phyloP scores from a whole-genome alignment of 2,113 vertebrate genomes.

The Spizaetus ornatus region DNA sequence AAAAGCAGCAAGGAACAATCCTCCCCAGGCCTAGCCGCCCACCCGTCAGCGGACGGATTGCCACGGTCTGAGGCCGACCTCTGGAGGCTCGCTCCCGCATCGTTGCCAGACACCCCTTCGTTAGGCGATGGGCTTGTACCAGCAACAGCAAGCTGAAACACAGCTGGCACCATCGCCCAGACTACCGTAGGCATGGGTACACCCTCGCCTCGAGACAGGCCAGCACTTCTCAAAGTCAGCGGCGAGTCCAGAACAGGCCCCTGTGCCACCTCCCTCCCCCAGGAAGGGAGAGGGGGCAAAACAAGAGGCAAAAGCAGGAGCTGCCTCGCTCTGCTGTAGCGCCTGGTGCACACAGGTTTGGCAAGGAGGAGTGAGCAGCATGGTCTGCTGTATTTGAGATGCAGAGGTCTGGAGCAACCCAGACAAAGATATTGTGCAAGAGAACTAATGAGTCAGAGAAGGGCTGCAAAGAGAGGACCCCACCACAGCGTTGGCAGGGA shows the following conservation, averaged over 20 bases:
- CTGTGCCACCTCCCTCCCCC: not conserved
- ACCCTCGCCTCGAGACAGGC: accelerated
- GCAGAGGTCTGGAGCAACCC: not conserved
- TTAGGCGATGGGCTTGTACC: not conserved
- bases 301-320: not conserved
- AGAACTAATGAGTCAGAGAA: not conserved
- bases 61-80: slow-evolving; percentile 25
- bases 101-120: accelerated
- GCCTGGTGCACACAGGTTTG: not conserved
- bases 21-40: not conserved
- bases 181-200: not conserved
- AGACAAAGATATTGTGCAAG: not conserved
- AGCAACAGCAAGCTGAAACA: not conserved
- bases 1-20: not conserved
- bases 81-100: slow-evolving; percentile 18
- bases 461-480: not conserved
- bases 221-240: not conserved
- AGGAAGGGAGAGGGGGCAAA: not conserved
- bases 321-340: not conserved
- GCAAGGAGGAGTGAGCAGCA: not conserved
- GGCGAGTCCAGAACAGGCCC: not conserved
- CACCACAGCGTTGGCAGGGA: accelerated
- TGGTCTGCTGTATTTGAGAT: accelerated
- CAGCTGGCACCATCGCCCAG: not conserved
- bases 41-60: accelerated